Evolutionary conservation across 35 echinoderm and acorn worm genomes (phyloP).

Genomic region (Anneissia japonica): DNA sequence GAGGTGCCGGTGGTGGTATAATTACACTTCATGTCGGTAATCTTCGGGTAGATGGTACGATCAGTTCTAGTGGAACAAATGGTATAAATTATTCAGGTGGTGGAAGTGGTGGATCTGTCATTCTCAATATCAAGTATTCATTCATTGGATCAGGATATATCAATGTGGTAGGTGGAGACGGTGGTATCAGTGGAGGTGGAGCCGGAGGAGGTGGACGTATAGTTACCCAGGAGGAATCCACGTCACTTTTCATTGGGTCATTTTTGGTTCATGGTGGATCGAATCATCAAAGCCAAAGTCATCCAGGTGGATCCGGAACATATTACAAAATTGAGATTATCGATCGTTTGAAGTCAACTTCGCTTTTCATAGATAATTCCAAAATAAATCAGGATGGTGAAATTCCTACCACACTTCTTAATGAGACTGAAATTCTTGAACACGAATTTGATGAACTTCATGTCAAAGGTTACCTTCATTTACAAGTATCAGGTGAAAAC

Average conservation of each 20-base stretch:
- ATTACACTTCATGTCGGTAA: slow-evolving; percentile 17
- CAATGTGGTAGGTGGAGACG: slow-evolving; percentile 46
- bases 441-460: slow-evolving; percentile 66
- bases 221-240: slow-evolving; percentile 15
- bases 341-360: slow-evolving; percentile 9
- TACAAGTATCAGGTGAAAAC: slow-evolving; percentile 49
- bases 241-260: slow-evolving; percentile 41
- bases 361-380: slow-evolving; percentile 58
- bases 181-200: slow-evolving; percentile 39
- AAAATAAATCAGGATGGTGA: neutral
- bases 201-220: slow-evolving; percentile 79
- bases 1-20: slow-evolving; percentile 64
- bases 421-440: slow-evolving; percentile 43
- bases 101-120: slow-evolving; percentile 71
- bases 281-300: neutral
- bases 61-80: slow-evolving; percentile 47
- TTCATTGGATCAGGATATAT: slow-evolving; percentile 51
- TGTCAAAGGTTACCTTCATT: slow-evolving; percentile 32
- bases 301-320: slow-evolving; percentile 66
- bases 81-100: slow-evolving; percentile 44
- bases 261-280: slow-evolving; percentile 46
- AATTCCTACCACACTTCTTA: slow-evolving; percentile 28
- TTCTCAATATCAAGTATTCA: slow-evolving; percentile 18
- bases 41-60: slow-evolving; percentile 61
- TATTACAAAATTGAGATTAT: slow-evolving; percentile 20